Conservation (phyloP, 2,113 vertebrate species). For the Chaetura pelagica region DNA sequence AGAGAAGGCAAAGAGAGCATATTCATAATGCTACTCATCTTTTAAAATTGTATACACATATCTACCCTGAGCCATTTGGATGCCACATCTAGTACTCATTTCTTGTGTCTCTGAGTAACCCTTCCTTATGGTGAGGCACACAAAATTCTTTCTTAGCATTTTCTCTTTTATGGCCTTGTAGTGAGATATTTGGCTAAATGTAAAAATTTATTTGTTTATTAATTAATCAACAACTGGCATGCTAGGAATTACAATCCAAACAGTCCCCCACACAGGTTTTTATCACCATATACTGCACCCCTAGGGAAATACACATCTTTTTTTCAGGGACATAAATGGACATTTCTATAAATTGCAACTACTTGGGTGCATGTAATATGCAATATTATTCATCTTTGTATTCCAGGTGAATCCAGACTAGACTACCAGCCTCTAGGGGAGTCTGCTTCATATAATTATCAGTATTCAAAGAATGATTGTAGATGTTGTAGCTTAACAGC, state of each 20-base stretch:
- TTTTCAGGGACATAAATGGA: slow-evolving; percentile 48
- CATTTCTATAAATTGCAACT: slow-evolving; percentile 66
- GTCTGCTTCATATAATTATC: slow-evolving; percentile 75
- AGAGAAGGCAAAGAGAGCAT: not conserved
- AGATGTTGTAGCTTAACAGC: slow-evolving; percentile 75
- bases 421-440: slow-evolving; percentile 69
- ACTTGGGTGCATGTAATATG: slow-evolving; percentile 65
- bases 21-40: slow-evolving; percentile 16
- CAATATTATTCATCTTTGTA: slow-evolving; percentile 73
- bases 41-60: not conserved
- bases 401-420: slow-evolving; percentile 73
- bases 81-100: not conserved
- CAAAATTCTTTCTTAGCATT: not conserved
- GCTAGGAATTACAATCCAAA: slow-evolving; percentile 17
- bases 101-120: not conserved
- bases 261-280: slow-evolving; percentile 37
- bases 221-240: slow-evolving; percentile 42
- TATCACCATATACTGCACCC: slow-evolving; percentile 3
- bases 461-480: slow-evolving; percentile 75
- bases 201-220: slow-evolving; percentile 52
- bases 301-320: slow-evolving; percentile 43
- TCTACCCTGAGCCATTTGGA: not conserved
- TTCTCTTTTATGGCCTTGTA: not conserved
- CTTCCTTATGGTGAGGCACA: not conserved
- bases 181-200: slow-evolving; percentile 22